A percentile compares a stretch with the other conserved stretches of the same genome.
phyloP scores from a whole-genome alignment of 2,888 invertebrate species.

The Tenthredo notha region DNA sequence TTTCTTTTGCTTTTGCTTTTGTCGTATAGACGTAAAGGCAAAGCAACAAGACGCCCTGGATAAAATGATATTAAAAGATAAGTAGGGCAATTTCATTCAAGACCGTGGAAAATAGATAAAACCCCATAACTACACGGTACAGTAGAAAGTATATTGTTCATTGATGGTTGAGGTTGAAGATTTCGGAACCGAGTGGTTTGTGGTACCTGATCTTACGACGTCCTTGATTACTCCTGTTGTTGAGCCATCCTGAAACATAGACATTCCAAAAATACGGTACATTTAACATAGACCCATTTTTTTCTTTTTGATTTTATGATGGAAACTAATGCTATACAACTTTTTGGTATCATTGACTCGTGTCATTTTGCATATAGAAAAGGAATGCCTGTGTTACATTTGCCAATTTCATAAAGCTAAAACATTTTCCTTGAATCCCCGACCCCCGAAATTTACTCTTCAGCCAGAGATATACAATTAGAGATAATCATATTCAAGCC shows the following conservation, averaged over 20 bases:
- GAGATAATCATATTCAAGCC: background rate
- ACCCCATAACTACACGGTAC: conserved; percentile 68
- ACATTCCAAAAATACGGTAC: background rate
- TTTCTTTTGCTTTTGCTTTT: background rate
- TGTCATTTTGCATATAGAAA: background rate
- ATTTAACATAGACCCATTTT: background rate
- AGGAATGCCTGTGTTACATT: background rate
- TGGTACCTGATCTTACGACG: conserved; percentile 72
- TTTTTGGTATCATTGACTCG: background rate
- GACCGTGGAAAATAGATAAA: background rate
- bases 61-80: background rate
- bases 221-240: conserved; percentile 59
- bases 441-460: background rate
- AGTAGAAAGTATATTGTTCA: conserved; percentile 74
- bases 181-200: conserved; percentile 69
- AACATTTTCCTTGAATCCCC: background rate
- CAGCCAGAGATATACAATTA: background rate
- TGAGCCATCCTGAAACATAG: conserved; percentile 64
- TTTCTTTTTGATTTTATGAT: too few species aligned
- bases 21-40: background rate
- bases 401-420: background rate
- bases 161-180: conserved; percentile 68
- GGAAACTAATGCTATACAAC: background rate
- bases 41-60: background rate
- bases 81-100: background rate